Base-by-base conservation (phyloP, 64 coral and sea anemone species). In the Trachythela sp. region DNA sequence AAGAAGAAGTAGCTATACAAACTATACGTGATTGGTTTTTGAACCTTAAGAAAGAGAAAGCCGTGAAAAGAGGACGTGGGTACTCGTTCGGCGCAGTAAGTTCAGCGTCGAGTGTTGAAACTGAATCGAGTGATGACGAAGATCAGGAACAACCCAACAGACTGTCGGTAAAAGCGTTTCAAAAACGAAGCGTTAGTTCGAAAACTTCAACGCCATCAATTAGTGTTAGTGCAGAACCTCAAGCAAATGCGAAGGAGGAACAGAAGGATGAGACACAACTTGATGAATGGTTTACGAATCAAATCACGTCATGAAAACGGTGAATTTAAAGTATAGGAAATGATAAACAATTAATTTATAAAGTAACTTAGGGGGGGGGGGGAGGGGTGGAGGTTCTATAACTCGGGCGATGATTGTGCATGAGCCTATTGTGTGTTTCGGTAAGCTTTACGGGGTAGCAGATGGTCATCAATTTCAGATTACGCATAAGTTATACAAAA, bases 11-110 rank as follows among this genome's bases (percentile, higher is more conserved):
- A 35, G 95, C 95, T 0, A 98, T 98, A 38, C 95, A 98, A 52
- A 98, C 94, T 0, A 98, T 98, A 33, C 88, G 95, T 20, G 95
- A 98, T 35, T 98, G 95, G 95, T 98, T 98, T 42, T 91, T 89
- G 29, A 93, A 91, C 27, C 72, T 98, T 6, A 90, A 93, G 43
- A 92, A 92, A 35, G 94, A 98, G 43, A 85, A 89, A 5, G 91
- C 70, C 38, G 93, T 39, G 1, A 80, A 80, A 80, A 39, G 15
- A 29, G 20, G 20, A 17, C 75, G 75, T 30, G 75, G 75, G 33
- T 80, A 37, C 37, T 80, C 75, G 31, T 80, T 80, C 18, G 75
- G 75, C 9, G 75, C 27, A 2, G 20, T 80, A 35, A 80, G 75
- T 80, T 80, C 75, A 10, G 75, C 75, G 31, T 80, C 75, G 35